phyloP scores from a whole-genome alignment of 2,888 invertebrate genomes.

The Baccha elongata region DNA sequence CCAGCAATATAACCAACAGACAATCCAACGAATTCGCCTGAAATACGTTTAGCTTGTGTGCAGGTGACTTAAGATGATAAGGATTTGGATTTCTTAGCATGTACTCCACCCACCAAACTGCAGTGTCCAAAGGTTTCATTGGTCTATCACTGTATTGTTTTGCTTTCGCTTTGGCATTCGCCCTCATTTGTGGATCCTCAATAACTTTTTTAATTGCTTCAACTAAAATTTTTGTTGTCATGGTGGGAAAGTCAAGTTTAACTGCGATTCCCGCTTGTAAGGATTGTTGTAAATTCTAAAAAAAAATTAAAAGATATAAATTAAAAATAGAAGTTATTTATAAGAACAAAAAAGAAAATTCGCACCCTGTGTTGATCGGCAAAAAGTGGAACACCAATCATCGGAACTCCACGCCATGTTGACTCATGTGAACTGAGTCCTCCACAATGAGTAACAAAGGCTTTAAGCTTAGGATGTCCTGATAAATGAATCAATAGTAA shows the following conservation, averaged over 20 bases:
- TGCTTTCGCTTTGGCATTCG: no score
- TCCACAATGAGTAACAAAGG: slow-evolving; percentile 75
- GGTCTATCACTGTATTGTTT: slow-evolving; percentile 83
- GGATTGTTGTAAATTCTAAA: slow-evolving; percentile 27
- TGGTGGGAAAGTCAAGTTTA: slow-evolving; percentile 49
- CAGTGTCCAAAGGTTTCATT: slow-evolving; percentile 83
- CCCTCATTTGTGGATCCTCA: slow-evolving; percentile 51
- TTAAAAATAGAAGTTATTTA: background rate
- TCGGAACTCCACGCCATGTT: slow-evolving; percentile 74
- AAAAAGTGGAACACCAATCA: slow-evolving; percentile 75
- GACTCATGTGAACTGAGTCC: slow-evolving; percentile 75
- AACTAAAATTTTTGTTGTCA: slow-evolving; percentile 38
- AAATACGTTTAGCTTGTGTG: no score
- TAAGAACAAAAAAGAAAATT: no score
- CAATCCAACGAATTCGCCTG: slow-evolving; percentile 82
- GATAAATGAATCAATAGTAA: background rate
- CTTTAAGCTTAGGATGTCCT: slow-evolving; percentile 74
- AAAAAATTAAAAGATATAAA: background rate
- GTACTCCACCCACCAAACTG: slow-evolving; percentile 86
- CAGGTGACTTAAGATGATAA: slow-evolving; percentile 82
- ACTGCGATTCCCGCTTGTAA: background rate
- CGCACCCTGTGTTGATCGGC: slow-evolving; percentile 73
- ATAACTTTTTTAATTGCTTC: slow-evolving; percentile 52
- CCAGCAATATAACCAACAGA: slow-evolving; percentile 6
- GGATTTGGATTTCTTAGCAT: slow-evolving; percentile 83